phyloP scores from a whole-genome alignment of 2,888 invertebrate species.

The Anorthoa munda region DNA sequence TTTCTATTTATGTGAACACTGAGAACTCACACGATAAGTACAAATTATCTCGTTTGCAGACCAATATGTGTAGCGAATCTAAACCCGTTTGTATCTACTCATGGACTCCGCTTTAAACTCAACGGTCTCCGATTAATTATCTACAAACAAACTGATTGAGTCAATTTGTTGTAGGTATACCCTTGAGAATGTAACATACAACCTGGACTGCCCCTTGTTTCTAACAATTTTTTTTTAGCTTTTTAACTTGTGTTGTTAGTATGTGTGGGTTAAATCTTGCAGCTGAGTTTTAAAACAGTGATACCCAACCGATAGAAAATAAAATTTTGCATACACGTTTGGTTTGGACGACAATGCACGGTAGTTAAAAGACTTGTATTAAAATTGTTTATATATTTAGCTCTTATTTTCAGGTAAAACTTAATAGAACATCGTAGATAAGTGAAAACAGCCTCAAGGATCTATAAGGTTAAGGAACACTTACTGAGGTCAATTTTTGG shows the following conservation, averaged over 20 bases:
- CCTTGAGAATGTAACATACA: conserved; percentile 27
- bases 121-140: conserved; percentile 8
- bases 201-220: not conserved
- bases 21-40: not conserved
- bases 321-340: no score
- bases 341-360: no score
- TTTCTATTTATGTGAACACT: not conserved
- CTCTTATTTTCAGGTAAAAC: not conserved
- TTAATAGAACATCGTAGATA: no score
- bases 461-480: no score
- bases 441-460: no score
- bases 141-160: conserved; percentile 22
- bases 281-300: no score
- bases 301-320: no score
- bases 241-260: no score
- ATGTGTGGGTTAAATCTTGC: no score
- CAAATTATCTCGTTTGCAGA: conserved; percentile 2
- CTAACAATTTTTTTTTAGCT: not conserved
- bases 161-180: conserved; percentile 32
- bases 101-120: not conserved
- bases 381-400: no score
- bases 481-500: no score
- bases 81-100: conserved; percentile 3
- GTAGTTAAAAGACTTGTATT: no score
- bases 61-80: not conserved